Evolutionary conservation across 2,113 vertebrate genomes (phyloP), one percentile per base, ranked within the genome.

Genomic region (Collichthys lucidus): DNA sequence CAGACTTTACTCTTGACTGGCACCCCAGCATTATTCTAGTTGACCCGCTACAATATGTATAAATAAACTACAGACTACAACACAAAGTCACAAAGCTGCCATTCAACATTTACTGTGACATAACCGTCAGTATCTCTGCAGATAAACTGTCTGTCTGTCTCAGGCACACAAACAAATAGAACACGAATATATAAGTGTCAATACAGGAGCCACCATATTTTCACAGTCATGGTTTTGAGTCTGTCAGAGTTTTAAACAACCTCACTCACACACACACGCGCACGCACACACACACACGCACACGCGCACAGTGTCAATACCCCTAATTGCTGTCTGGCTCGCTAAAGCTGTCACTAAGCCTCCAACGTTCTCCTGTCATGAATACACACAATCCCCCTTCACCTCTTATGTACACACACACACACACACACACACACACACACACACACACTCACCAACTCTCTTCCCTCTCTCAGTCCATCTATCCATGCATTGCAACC

Each of bases 301-400:
- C 49, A 61, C 20, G 68, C n/a, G 69, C 71, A 73, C 47, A 67
- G 17, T 44, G 65, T 86, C 85, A 82, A 86, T 78, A 87, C 67
- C 62, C 4, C 70, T 81, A 80, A 87, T 81, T 85, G 86, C 56
- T 68, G 67, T 68, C 50, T 55, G 53, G 31, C 74, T 67, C 53
- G 47, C 31, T 79, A 65, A 85, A 87, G 69, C 40, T 75, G 71
- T 75, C 59, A 69, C 74, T 79, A 67, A 82, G 68, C 71, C 62
- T 66, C 65, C 5, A 31, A 80, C 65, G n/a, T 31, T 72, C 69
- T 70, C 52, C 7, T 26, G 47, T 68, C 66, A 49, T 47, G 44
- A 50, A 59, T 22, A 63, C 47, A 15, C 57, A 46, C 66, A 4
- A 3, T 31, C 50, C 16, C 40, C 26, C 12, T 0, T 11, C 19